phyloP scores from a whole-genome alignment of 1,140 invertebrate genomes.

The Riptortus pedestris region DNA sequence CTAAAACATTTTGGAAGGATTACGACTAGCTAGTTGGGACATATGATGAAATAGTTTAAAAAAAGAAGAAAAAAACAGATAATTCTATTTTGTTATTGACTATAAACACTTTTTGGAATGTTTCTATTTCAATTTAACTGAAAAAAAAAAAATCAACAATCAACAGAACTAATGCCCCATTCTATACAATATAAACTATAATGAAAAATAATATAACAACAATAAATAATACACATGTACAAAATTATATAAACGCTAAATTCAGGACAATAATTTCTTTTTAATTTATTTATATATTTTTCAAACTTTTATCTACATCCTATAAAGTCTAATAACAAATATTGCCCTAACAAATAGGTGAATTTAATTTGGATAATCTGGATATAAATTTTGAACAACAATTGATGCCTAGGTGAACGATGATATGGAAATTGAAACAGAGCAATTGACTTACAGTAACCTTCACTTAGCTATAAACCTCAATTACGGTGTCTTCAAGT shows the following conservation, averaged over 20 bases:
- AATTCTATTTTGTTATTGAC: too few species aligned
- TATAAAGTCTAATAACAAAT: constrained; percentile 6
- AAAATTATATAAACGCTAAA: background rate
- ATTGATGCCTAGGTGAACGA: background rate
- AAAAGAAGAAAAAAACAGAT: too few species aligned
- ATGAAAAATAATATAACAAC: background rate
- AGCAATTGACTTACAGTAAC: constrained; percentile 15
- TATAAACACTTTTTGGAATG: too few species aligned
- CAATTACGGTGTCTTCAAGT: background rate
- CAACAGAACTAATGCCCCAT: too few species aligned
- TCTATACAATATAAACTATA: too few species aligned
- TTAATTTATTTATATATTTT: background rate
- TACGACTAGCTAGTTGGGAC: constrained; percentile 12
- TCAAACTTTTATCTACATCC: background rate
- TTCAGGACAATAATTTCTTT: background rate
- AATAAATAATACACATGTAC: background rate
- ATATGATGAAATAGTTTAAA: background rate
- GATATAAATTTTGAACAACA: background rate
- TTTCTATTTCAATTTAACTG: too few species aligned
- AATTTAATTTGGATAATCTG: background rate
- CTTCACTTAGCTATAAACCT: background rate
- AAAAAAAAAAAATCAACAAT: background rate
- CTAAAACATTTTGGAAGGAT: constrained; percentile 12
- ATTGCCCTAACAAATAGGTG: background rate
- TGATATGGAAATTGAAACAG: constrained; percentile 14